Conservation (phyloP, 1,140 invertebrate species). For the Micrasema longulum region DNA sequence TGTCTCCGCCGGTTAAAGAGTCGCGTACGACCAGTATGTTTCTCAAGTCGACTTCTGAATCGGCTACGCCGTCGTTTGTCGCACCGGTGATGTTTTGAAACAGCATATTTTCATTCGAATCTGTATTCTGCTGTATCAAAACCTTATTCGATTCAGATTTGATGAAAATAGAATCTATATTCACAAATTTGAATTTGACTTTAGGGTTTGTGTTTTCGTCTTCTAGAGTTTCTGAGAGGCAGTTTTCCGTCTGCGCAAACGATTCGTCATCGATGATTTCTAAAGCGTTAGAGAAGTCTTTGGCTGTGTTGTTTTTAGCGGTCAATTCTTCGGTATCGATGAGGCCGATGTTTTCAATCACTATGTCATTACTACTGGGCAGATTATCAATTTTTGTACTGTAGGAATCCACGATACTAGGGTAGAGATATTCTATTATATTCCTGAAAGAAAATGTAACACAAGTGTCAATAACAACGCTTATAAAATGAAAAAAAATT, state of each 20-base stretch:
- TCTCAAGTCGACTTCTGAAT: constrained; percentile 34
- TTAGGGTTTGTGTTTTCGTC: constrained; percentile 3
- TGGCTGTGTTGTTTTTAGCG: constrained; percentile 11
- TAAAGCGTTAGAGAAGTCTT: constrained; percentile 8
- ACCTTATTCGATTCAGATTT: constrained; percentile 21
- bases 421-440: constrained; percentile 42
- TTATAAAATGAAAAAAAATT: no score
- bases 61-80: neutral
- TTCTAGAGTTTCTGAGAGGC: constrained; percentile 4
- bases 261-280: constrained; percentile 24
- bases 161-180: constrained; percentile 19
- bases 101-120: constrained; percentile 40
- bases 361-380: constrained; percentile 2
- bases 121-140: constrained; percentile 29
- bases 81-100: constrained; percentile 20
- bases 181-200: constrained; percentile 41
- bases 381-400: constrained; percentile 3
- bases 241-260: neutral
- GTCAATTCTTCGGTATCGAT: neutral
- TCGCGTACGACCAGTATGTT: constrained; percentile 34
- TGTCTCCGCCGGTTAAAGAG: constrained; percentile 14
- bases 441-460: constrained; percentile 31
- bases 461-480: no score
- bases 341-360: constrained; percentile 38
- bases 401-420: constrained; percentile 8